Conservation (phyloP, 2,797 vertebrate genomes). For the Ptychobarbus kaznakovi region DNA sequence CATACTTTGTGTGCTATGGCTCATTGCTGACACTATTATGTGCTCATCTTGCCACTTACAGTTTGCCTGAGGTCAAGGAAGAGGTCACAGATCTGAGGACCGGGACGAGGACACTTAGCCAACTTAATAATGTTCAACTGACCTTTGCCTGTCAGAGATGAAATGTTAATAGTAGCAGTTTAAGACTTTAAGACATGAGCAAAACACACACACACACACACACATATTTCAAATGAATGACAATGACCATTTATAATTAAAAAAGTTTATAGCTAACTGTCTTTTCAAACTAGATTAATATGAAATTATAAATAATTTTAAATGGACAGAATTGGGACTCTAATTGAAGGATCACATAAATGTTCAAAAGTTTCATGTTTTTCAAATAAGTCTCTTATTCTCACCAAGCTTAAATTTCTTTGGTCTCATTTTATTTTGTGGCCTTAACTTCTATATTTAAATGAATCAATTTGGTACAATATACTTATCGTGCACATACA, state of each 20-base stretch:
- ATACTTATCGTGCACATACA: neutral
- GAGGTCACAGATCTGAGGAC: slow-evolving; percentile 12
- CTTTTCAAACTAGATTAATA: neutral
- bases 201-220: neutral
- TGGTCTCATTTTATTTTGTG: neutral
- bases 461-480: neutral
- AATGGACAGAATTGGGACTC: neutral
- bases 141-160: neutral
- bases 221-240: no score
- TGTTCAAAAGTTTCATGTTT: neutral
- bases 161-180: neutral
- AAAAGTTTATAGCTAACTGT: neutral
- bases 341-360: neutral
- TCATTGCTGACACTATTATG: neutral
- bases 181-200: neutral
- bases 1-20: neutral
- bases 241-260: neutral
- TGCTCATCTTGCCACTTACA: neutral
- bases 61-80: slow-evolving; percentile 18
- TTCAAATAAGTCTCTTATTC: neutral
- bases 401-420: neutral
- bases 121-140: neutral
- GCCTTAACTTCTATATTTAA: neutral
- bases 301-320: neutral
- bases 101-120: neutral